These are phyloP conservation scores for Lasioglossum vierecki DNA, from an alignment of 2,888 invertebrate genomes.

Conservation along the genomic window DNA sequence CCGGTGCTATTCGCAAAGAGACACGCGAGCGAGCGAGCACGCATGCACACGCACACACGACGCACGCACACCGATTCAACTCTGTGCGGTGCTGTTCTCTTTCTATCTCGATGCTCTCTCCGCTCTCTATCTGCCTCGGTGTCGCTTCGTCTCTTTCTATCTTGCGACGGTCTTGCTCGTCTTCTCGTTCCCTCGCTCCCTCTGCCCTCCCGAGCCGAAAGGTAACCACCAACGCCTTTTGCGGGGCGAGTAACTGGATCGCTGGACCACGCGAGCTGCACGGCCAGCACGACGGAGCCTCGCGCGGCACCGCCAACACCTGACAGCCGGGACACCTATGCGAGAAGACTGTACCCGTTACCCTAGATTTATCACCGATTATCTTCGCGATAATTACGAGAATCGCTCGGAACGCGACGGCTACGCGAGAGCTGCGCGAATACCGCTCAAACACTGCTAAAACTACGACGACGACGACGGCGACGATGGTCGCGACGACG, in stretches of 20 bases:
- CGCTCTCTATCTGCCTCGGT: constrained; percentile 8
- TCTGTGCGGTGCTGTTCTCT: neutral
- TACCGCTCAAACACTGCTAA: neutral
- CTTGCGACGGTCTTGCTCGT: constrained; percentile 2
- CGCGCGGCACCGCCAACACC: constrained; percentile 53
- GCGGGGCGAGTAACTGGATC: constrained; percentile 60
- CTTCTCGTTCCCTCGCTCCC: constrained; percentile 33
- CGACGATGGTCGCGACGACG: constrained; percentile 53
- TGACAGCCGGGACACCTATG: constrained; percentile 40
- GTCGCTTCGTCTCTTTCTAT: neutral
- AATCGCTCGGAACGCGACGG: neutral
- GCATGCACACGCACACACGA: neutral
- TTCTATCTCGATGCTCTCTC: neutral
- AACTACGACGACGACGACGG: constrained; percentile 32
- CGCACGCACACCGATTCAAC: neutral
- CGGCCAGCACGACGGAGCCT: constrained; percentile 60
- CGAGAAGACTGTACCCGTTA: constrained; percentile 20
- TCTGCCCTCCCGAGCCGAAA: constrained; percentile 45
- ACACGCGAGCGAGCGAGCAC: constrained; percentile 5
- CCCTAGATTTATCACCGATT: neutral
- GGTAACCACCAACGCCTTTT: constrained; percentile 64
- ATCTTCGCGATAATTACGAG: neutral
- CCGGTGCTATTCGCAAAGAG: constrained; percentile 39
- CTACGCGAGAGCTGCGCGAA: neutral
- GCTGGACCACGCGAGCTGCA: constrained; percentile 71